Evolutionary conservation across 1,140 invertebrate species (phyloP), one percentile per base, ranked within the genome.

Genomic region (Diploscapter pachys): DNA sequence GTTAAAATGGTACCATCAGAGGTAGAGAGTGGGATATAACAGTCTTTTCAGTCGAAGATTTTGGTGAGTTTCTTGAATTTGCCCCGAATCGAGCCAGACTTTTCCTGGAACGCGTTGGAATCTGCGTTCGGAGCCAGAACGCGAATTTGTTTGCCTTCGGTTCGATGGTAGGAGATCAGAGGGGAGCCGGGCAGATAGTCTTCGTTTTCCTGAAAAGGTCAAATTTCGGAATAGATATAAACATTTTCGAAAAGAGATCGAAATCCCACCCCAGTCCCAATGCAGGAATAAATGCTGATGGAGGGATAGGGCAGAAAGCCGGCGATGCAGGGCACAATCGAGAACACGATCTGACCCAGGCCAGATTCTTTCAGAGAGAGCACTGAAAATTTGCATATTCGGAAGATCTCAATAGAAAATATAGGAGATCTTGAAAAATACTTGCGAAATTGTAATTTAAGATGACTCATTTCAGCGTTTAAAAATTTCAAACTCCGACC

Each of bases 271-370:
- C 66, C 59, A 65, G 2, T 55, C 5, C 52, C 53, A 48, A 68
- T 55, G 56, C 77, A 81, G 9, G 68, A 77, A 64, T 85, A 81
- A 53, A 84, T 71, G 8, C 70, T 78, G 8, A 84, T 66, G 8
- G 73, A 67, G 2, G 83, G 83, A 71, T 81, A 84, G 3, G 84
- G 84, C 48, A 84, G 73, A 72, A 82, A 82, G 49, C 83, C 83
- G 31, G 84, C 72, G n/a, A 66, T 64, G 54, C 78, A 80, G 6
- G 83, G 84, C 49, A 83, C 76, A 56, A 85, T 78, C 4, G 70
- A 70, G 55, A 84, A 80, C 6, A 70, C 67, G 11, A 80, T 73
- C 62, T 84, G 82, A 31, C 84, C 83, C 50, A 85, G 62, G 31
- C 83, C 83, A 59, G 65, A 82, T 62, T 84, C 83, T 57, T 85